Evolutionary conservation across 2,113 vertebrate genomes (phyloP).

Genomic region (Euleptes europaea): DNA sequence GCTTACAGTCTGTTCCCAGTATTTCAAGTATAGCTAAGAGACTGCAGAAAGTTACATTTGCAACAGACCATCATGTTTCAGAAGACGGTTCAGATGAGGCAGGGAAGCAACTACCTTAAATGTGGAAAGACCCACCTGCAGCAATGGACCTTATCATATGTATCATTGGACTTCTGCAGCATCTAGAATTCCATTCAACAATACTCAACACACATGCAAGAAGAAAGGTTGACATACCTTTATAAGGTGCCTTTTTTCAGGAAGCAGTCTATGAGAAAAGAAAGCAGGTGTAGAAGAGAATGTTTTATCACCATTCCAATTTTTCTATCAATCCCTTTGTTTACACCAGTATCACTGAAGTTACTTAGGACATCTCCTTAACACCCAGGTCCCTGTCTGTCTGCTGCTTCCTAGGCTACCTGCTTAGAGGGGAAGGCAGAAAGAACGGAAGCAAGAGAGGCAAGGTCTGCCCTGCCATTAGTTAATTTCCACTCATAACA

Average conservation of each 20-base stretch:
- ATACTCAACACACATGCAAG: not conserved
- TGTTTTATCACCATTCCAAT: not conserved
- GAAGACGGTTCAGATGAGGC: not conserved
- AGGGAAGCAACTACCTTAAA: too few relatives aligned
- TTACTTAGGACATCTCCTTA: not conserved
- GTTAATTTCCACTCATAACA: not conserved
- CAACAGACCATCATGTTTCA: not conserved
- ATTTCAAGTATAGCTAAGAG: not conserved
- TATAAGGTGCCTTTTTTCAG: constrained; percentile 88
- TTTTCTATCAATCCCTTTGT: not conserved
- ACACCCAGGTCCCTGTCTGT: not conserved
- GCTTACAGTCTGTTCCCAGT: not conserved
- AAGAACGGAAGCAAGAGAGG: too few relatives aligned
- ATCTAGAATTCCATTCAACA: not conserved
- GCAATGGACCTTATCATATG: not conserved
- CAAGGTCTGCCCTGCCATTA: not conserved
- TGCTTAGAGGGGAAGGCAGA: not conserved
- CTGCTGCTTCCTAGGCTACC: not conserved
- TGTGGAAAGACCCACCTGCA: not conserved
- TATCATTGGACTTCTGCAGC: not conserved
- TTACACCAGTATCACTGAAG: not conserved
- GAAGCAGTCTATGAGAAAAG: constrained; percentile 76
- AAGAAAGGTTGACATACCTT: constrained; percentile 78
- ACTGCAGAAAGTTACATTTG: not conserved
- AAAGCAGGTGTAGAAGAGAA: constrained; percentile 10